These are phyloP conservation scores for Tenodera sinensis DNA, from an alignment of 2,888 invertebrate species.

Conservation along the genomic window DNA sequence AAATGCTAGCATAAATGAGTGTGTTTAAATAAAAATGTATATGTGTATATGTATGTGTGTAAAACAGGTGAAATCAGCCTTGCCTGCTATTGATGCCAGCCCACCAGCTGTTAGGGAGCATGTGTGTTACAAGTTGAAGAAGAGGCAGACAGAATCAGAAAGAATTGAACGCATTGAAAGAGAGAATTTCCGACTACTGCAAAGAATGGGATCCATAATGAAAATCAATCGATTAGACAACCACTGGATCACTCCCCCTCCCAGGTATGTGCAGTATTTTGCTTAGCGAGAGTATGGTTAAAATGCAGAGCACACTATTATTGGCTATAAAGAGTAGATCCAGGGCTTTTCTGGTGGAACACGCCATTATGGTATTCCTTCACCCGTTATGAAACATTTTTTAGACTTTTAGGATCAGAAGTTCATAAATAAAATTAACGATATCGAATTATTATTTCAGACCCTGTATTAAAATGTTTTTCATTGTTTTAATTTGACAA, in stretches of 20 bases:
- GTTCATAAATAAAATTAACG: too few species aligned
- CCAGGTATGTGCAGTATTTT: constrained; percentile 47
- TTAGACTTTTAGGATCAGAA: too few species aligned
- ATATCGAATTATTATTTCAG: too few species aligned
- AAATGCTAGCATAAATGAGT: too few species aligned
- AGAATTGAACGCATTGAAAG: constrained; percentile 59
- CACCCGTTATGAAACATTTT: too few species aligned
- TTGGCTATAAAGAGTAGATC: too few species aligned
- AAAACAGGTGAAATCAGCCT: constrained; percentile 58
- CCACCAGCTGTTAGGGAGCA: constrained; percentile 62
- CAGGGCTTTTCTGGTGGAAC: too few species aligned
- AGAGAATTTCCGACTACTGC: constrained; percentile 66
- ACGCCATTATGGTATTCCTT: too few species aligned
- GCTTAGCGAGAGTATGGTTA: background rate
- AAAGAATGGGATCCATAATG: constrained; percentile 65
- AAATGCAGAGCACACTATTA: too few species aligned
- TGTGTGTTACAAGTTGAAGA: constrained; percentile 65
- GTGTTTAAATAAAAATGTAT: background rate
- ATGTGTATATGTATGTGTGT: background rate
- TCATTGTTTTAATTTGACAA: too few species aligned
- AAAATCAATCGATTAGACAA: constrained; percentile 63
- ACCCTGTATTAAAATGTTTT: too few species aligned
- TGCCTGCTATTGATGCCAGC: constrained; percentile 63
- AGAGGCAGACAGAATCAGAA: constrained; percentile 63
- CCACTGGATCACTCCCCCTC: constrained; percentile 60